These are phyloP conservation scores for Eupithecia vulgata DNA, from an alignment of 2,888 invertebrate species.

Conservation along the genomic window DNA sequence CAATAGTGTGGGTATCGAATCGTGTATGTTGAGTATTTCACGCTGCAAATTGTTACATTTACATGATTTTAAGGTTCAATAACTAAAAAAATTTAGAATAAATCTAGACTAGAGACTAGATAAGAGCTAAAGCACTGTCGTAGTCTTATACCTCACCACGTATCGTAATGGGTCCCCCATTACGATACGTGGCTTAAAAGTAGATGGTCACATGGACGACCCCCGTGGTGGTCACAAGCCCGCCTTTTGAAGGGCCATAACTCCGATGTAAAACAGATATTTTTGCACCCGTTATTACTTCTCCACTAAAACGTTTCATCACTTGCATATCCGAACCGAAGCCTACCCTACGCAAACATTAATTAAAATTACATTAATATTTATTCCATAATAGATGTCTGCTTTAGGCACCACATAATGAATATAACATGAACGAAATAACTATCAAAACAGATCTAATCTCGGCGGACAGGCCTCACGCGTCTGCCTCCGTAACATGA, in stretches of 20 bases:
- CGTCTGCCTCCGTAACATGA: slow-evolving; percentile 39
- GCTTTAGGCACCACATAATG: slow-evolving; percentile 23
- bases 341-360: slow-evolving; percentile 6
- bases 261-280: not conserved
- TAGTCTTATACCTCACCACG: too few species aligned
- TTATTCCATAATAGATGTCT: slow-evolving; percentile 22
- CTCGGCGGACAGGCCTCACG: slow-evolving; percentile 40
- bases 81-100: too few species aligned
- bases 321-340: not conserved
- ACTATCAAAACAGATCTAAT: slow-evolving; percentile 45
- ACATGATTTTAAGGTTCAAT: not conserved
- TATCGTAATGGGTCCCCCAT: too few species aligned
- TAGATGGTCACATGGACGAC: too few species aligned
- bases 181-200: too few species aligned
- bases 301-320: not conserved
- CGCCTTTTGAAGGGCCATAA: not conserved
- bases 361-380: slow-evolving; percentile 22
- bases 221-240: not conserved
- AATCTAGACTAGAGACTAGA: too few species aligned
- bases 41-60: not conserved
- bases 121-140: too few species aligned
- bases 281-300: not conserved
- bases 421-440: slow-evolving; percentile 34
- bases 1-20: not conserved
- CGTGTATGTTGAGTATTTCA: not conserved